These are phyloP conservation scores for Bruchidius siliquastri DNA, from an alignment of 2,888 invertebrate species.

Conservation along the genomic window DNA sequence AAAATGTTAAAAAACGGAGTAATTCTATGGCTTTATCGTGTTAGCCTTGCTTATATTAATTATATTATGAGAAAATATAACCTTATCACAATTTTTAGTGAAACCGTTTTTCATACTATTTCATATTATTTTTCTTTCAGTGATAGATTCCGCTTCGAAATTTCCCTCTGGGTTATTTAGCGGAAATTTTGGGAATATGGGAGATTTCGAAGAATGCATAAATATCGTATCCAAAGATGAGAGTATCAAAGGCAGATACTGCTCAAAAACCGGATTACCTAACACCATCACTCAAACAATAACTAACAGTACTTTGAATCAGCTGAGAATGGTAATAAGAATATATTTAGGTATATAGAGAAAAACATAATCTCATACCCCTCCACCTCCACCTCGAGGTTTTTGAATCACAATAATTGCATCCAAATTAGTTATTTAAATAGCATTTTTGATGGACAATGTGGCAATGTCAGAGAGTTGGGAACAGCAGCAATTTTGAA, in stretches of 20 bases:
- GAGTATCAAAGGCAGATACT: conserved; percentile 24
- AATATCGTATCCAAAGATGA: conserved; percentile 15
- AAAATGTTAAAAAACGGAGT: no score
- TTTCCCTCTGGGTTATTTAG: conserved; percentile 25
- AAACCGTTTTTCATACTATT: no score
- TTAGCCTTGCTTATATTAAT: no score
- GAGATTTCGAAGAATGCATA: conserved; percentile 26
- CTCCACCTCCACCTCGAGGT: no score
- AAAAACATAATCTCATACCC: not conserved
- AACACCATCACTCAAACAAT: not conserved
- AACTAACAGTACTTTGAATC: not conserved
- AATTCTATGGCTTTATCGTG: no score
- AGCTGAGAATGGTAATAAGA: not conserved
- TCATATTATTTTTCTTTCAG: conserved; percentile 17
- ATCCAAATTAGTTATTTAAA: no score
- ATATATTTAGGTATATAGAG: not conserved
- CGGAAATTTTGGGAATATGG: conserved; percentile 24
- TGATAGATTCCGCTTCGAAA: conserved; percentile 28
- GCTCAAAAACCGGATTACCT: conserved; percentile 8
- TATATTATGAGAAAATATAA: no score
- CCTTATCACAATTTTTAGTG: no score
- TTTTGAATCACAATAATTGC: no score
- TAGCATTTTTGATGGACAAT: no score
- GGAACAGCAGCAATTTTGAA: no score
- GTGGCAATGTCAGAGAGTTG: no score